Conservation (phyloP, 2,888 invertebrate species). For the Sesia bembeciformis region DNA sequence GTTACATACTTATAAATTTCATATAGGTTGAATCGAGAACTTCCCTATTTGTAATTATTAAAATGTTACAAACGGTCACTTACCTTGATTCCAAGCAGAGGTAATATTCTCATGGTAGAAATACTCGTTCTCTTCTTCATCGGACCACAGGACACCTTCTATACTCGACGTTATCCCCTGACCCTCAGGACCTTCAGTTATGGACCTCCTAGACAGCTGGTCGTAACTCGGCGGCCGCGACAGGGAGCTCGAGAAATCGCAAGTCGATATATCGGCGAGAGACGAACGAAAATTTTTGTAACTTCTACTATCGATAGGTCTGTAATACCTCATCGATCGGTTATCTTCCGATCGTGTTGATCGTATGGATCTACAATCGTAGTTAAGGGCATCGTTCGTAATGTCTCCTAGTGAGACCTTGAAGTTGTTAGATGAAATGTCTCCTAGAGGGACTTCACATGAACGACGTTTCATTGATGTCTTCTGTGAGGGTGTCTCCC, state of each 20-base stretch:
- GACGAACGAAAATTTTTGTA: conserved; percentile 63
- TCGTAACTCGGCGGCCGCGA: conserved; percentile 64
- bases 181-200: conserved; percentile 49
- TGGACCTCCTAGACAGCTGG: conserved; percentile 57
- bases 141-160: conserved; percentile 69
- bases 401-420: conserved; percentile 64
- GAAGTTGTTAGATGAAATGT: conserved; percentile 60
- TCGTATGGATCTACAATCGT: conserved; percentile 50
- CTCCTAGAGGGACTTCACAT: conserved; percentile 64
- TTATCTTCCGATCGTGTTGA: conserved; percentile 56
- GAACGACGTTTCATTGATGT: conserved; percentile 65
- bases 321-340: conserved; percentile 41
- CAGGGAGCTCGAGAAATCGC: conserved; percentile 26
- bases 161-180: conserved; percentile 65
- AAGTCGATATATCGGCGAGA: conserved; percentile 48
- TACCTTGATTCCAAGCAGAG: conserved; percentile 67
- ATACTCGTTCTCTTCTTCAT: conserved; percentile 69
- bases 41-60: too few relatives aligned
- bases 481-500: conserved; percentile 61
- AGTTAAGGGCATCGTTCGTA: conserved; percentile 42
- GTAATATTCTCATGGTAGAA: conserved; percentile 68
- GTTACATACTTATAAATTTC: too few relatives aligned
- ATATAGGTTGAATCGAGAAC: too few relatives aligned
- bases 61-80: conserved; percentile 9
- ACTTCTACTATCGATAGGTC: conserved; percentile 61